Evolutionary conservation across 2,888 invertebrate species (phyloP), one percentile per base, ranked within the genome.

Genomic region (Caenorhabditis sulstoni): DNA sequence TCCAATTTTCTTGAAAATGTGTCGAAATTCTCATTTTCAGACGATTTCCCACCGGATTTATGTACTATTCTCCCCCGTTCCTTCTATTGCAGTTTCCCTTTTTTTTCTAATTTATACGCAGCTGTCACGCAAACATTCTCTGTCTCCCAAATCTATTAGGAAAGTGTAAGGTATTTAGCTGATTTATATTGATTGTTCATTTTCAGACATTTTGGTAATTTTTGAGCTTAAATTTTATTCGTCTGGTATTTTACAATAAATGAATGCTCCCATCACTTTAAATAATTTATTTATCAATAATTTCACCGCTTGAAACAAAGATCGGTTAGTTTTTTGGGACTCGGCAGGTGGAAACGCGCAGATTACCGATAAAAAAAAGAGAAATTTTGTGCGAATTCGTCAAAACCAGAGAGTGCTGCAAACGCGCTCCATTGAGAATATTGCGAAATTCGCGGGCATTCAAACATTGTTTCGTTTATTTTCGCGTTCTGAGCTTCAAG

Each of bases 371-470:
- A n/a, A n/a, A n/a, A n/a, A n/a, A n/a, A n/a, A n/a, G n/a, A n/a
- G n/a, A n/a, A n/a, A n/a, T 29, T 29, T 29, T 29, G 29, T n/a
- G 29, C 29, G 29, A 29, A 29, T 22, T 50, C 8, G 22, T 22
- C 22, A 18, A 20, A n/a, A 47, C 16, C 47, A 18, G 18, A 20
- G 8, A 20, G 20, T 47, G 5, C 4, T 23, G 67, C 47, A 67
- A 50, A 5, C 11, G 50, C 59, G 68, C 68, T 20, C 68, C 14
- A n/a, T 9, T 37, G 68, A 8, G 52, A 29, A 11, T 20, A 35
- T 22, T 61, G 37, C 61, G 44, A 61, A 53, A 70, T 41, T 70
- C 59, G 70, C 70, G 70, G 70, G 45, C 62, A 62, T 70, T 70
- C 53, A 52, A 70, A 70, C 20, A 52, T 53, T 45, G 39, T 5